phyloP scores from a whole-genome alignment of 2,797 vertebrate genomes.

The Pseudotriccus pelzelni region DNA sequence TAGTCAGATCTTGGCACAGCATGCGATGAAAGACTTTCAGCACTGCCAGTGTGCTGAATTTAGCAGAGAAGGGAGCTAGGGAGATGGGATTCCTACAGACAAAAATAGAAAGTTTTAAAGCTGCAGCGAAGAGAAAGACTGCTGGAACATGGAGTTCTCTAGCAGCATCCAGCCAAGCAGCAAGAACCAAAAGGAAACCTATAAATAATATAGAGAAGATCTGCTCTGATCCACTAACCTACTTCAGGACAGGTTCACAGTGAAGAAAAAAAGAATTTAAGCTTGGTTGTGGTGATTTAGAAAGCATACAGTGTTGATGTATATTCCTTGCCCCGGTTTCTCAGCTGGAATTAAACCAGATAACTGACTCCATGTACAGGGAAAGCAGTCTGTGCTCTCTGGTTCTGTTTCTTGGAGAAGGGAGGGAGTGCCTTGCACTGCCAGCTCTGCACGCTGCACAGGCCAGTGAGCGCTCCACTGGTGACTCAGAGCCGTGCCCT shows the following conservation, averaged over 20 bases:
- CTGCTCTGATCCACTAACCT: constrained; percentile 66
- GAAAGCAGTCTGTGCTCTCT: background rate
- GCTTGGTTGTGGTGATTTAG: background rate
- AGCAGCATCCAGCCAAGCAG: constrained; percentile 48
- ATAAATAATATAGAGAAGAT: constrained; percentile 51
- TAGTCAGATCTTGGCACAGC: background rate
- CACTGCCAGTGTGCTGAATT: background rate
- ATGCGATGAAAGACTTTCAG: background rate
- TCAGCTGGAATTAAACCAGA: background rate
- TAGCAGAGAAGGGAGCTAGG: constrained; percentile 38
- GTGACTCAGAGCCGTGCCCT: background rate
- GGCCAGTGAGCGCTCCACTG: background rate
- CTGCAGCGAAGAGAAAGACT: constrained; percentile 30
- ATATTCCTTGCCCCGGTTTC: background rate
- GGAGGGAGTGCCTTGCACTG: background rate
- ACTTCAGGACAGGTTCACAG: constrained; percentile 45
- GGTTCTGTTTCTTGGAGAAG: background rate
- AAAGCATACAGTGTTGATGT: background rate
- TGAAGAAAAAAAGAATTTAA: constrained; percentile 24
- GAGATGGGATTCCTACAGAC: constrained; percentile 43
- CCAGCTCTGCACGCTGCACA: fast-evolving
- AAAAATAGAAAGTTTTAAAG: constrained; percentile 59
- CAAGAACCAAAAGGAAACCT: constrained; percentile 36
- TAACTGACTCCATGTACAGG: background rate
- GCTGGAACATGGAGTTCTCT: constrained; percentile 40